These are phyloP conservation scores for Antennarius striatus DNA, from an alignment of 2,113 vertebrate species.

Conservation along the genomic window DNA sequence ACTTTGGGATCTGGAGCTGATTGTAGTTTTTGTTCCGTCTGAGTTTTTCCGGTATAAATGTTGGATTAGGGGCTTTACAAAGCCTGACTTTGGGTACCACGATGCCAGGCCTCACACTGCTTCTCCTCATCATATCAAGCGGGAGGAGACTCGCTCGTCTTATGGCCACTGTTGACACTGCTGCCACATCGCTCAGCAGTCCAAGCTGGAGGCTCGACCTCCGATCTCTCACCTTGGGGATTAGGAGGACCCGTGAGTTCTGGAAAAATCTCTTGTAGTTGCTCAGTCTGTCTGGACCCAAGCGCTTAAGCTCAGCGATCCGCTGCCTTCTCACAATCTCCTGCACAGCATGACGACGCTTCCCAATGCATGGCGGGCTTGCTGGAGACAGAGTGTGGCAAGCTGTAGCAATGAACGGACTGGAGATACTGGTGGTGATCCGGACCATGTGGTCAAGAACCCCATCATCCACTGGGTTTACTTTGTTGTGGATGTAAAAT, in stretches of 20 bases:
- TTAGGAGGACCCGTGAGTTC: conserved; percentile 77
- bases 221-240: conserved; percentile 75
- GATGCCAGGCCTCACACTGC: conserved; percentile 87
- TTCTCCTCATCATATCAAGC: conserved; percentile 82
- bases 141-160: conserved; percentile 86
- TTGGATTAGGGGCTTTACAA: conserved; percentile 86
- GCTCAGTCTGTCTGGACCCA: conserved; percentile 70
- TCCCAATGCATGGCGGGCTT: conserved; percentile 87
- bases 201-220: conserved; percentile 81
- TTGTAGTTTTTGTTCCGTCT: conserved; percentile 67
- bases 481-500: conserved; percentile 71
- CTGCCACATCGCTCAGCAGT: conserved; percentile 45
- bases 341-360: conserved; percentile 85
- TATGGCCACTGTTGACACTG: conserved; percentile 63
- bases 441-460: conserved; percentile 91
- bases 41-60: conserved; percentile 78
- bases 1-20: conserved; percentile 90
- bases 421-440: conserved; percentile 86
- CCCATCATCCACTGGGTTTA: conserved; percentile 82
- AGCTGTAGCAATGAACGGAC: conserved; percentile 84
- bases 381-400: conserved; percentile 88
- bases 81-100: conserved; percentile 88
- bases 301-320: conserved; percentile 61
- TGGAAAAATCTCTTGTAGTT: conserved; percentile 80
- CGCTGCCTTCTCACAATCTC: conserved; percentile 85